Percentiles rank a stretch among this genome's conserved stretches.
phyloP scores from a whole-genome alignment of 1,140 invertebrate species.

The Leptinotarsa undecemlineata region DNA sequence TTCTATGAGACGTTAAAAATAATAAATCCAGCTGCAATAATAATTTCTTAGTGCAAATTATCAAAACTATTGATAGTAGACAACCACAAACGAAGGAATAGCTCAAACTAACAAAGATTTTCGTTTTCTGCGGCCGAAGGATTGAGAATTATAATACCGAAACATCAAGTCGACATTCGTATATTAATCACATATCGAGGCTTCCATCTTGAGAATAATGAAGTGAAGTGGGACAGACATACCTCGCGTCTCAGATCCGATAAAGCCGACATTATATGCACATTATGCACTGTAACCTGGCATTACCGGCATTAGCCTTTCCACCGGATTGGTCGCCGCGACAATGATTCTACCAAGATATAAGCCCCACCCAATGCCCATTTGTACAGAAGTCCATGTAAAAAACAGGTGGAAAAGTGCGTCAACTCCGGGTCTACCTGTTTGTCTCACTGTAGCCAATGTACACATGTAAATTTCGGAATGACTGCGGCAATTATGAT shows the following conservation, averaged over 20 bases:
- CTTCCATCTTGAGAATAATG: conserved; percentile 45
- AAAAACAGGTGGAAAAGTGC: conserved; percentile 30
- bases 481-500: conserved; percentile 41
- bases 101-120: too few species aligned
- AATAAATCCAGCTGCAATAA: too few species aligned
- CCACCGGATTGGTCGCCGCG: conserved; percentile 41
- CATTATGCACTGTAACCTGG: conserved; percentile 47
- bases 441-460: conserved; percentile 38
- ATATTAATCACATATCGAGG: conserved; percentile 41
- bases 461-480: conserved; percentile 42
- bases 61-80: too few species aligned
- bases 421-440: background rate
- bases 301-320: conserved; percentile 39
- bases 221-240: conserved; percentile 23
- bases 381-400: conserved; percentile 36
- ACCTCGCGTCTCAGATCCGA: conserved; percentile 20
- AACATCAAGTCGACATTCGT: conserved; percentile 14
- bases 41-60: too few species aligned
- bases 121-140: too few species aligned
- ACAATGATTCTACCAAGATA: conserved; percentile 45
- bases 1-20: too few species aligned
- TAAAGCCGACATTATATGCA: conserved; percentile 38
- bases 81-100: too few species aligned
- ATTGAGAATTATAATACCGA: background rate
- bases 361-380: conserved; percentile 44